Evolutionary conservation across 2,888 invertebrate species (phyloP).

Genomic region (Caenorhabditis sp.): DNA sequence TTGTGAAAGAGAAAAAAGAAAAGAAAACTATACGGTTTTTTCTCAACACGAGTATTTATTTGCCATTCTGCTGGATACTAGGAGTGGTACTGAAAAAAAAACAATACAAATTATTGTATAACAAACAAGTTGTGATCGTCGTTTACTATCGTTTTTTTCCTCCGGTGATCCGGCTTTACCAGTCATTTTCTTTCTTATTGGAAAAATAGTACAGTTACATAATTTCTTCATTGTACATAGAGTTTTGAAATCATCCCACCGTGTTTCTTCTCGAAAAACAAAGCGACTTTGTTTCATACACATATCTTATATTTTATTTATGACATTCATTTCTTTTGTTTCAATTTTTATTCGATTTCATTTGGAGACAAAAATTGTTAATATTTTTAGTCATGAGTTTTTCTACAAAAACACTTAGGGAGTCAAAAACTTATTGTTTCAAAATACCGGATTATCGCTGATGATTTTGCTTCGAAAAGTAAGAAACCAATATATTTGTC

Average conservation of each 20-base stretch:
- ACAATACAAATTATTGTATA: neutral
- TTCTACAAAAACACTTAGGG: no score
- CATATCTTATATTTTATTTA: neutral
- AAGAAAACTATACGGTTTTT: no score
- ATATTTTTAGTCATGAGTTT: no score
- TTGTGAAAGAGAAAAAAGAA: no score
- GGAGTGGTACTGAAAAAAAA: no score
- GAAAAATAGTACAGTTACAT: no score
- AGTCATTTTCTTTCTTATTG: neutral
- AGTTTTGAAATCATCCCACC: no score
- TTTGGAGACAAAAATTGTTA: neutral
- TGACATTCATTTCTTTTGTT: neutral
- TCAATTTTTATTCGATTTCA: neutral
- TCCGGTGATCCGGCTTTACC: neutral
- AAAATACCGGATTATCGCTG: neutral
- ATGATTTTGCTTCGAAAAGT: neutral
- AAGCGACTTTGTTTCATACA: neutral
- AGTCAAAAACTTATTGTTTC: no score
- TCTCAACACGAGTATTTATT: no score
- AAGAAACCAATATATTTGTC: neutral
- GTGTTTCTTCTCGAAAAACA: no score
- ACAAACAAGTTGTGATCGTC: neutral
- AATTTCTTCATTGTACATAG: no score
- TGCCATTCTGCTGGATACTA: no score
- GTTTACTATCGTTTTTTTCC: neutral